Evolutionary conservation across 2,888 invertebrate genomes (phyloP), one percentile per base, ranked within the genome.

Genomic region (Drosophila subquinaria): DNA sequence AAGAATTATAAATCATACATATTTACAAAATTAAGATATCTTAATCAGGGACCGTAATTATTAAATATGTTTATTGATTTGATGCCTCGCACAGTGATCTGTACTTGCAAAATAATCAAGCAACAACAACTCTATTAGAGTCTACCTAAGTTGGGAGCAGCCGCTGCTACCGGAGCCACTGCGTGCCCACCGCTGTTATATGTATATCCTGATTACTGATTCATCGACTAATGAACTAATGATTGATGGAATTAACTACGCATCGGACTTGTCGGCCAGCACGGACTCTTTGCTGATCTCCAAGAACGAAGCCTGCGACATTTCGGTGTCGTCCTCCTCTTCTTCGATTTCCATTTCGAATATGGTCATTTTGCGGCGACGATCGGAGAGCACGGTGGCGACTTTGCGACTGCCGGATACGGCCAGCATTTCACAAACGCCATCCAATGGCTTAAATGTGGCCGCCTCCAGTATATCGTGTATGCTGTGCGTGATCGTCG

Each of bases 321-420:
- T 94, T 81, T 93, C 95, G 40, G 96, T 96, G 61, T 96, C 96
- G 62, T 97, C 98, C 73, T 98, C 98, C 64, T 97, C 97, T 27
- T 97, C 98, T 90, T 98, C 98, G 0, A 96, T 96, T 93, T 98
- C 98, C 95, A 98, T 98, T 92, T 98, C 97, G 91, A 97, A 97
- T 52, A 98, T 94, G 72, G 97, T 94, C 47, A 98, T 96, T 92
- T 97, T 96, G 68, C 97, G 95, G 60, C 94, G 94, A 83, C 95
- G 97, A 81, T 96, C 96, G 15, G 97, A 96, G 43, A 98, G 93
- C 51, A 98, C 95, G 43, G 98, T 96, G 9, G 97, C 96, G 9
- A 98, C 97, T 81, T 93, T 93, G 69, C 95, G 92, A 62, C 95
- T 95, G 0, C 98, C 98, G 48, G 97, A 97, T 3, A 98, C 98